phyloP scores from a whole-genome alignment of 2,113 vertebrate genomes.

The Datnioides undecimradiatus region DNA sequence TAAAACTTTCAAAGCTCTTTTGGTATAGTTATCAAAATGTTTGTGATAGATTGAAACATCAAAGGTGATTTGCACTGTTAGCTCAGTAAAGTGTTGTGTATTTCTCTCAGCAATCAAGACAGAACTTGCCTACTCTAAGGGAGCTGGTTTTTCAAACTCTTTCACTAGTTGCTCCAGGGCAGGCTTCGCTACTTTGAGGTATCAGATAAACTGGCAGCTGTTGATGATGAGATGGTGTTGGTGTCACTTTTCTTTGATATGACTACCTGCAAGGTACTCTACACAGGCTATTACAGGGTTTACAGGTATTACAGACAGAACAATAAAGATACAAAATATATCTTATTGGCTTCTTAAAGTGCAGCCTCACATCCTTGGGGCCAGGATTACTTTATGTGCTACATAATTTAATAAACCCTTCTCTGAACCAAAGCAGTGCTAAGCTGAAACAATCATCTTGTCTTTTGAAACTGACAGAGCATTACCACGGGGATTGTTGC shows the following conservation, averaged over 20 bases:
- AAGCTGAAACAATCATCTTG: slow-evolving; percentile 41
- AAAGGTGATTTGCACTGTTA: not conserved
- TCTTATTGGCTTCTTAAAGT: not conserved
- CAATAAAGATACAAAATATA: slow-evolving; percentile 6
- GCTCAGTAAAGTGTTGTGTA: slow-evolving; percentile 26
- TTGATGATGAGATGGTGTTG: slow-evolving; percentile 26
- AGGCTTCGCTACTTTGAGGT: slow-evolving; percentile 40
- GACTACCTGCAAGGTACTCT: not conserved
- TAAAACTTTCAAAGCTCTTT: not conserved
- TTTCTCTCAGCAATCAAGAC: slow-evolving; percentile 50
- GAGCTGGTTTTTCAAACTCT: slow-evolving; percentile 51
- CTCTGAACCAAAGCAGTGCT: not conserved
- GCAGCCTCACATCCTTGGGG: slow-evolving; percentile 1
- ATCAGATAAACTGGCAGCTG: slow-evolving; percentile 32
- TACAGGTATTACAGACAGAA: not conserved
- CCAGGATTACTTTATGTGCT: not conserved
- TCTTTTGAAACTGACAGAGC: slow-evolving; percentile 83
- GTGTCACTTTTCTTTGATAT: slow-evolving; percentile 40
- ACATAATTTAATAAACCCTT: slow-evolving; percentile 17
- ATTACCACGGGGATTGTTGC: slow-evolving; percentile 89
- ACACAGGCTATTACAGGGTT: not conserved
- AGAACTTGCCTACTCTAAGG: slow-evolving; percentile 54
- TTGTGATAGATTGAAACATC: too few relatives aligned
- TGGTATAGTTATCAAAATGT: not conserved
- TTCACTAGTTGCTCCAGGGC: slow-evolving; percentile 42